These are phyloP conservation scores for Heliopora coerulea DNA, from an alignment of 92 coral and sea anemone genomes.

Conservation along the genomic window DNA sequence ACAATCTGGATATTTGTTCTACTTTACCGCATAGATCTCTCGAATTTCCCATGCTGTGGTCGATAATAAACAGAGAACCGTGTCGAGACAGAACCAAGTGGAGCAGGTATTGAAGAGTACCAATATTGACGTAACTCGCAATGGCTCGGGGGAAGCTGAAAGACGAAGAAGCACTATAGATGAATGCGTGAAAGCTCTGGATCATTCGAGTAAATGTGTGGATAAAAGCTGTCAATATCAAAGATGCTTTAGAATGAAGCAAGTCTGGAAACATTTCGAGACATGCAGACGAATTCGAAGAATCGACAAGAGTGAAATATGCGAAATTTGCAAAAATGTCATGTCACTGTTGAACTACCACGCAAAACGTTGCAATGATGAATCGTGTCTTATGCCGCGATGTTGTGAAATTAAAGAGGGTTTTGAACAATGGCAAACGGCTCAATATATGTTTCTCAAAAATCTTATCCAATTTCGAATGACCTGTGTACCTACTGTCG, in stretches of 20 bases:
- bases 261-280: not conserved
- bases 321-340: not conserved
- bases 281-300: not conserved
- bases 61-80: too few relatives aligned
- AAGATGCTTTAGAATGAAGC: not conserved
- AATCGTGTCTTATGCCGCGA: not conserved
- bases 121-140: too few relatives aligned
- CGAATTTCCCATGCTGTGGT: too few relatives aligned
- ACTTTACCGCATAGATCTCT: too few relatives aligned
- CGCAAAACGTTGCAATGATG: not conserved
- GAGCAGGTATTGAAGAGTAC: too few relatives aligned
- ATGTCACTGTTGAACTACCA: not conserved
- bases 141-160: not conserved
- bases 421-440: not conserved
- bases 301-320: not conserved
- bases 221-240: not conserved
- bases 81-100: too few relatives aligned
- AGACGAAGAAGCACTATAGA: not conserved
- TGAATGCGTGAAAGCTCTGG: not conserved
- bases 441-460: not conserved
- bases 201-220: not conserved
- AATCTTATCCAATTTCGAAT: not conserved
- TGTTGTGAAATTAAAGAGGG: not conserved
- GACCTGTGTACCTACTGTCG: not conserved
- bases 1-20: too few relatives aligned